Evolutionary conservation across 2,113 vertebrate species (phyloP).

Genomic region (Tragulus kanchil): DNA sequence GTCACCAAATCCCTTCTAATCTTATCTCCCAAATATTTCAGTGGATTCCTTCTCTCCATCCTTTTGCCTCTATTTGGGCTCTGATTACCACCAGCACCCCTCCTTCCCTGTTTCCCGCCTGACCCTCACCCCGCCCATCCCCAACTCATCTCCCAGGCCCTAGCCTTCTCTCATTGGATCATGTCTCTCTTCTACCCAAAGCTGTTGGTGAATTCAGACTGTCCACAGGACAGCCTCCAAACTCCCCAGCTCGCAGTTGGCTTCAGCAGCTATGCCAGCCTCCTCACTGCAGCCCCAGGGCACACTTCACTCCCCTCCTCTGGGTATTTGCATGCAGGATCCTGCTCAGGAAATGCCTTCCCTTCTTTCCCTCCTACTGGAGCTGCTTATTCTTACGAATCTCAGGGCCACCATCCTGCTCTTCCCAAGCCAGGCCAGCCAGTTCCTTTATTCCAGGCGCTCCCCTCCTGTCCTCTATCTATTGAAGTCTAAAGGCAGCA

Average conservation of each 20-base stretch:
- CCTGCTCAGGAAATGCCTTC: neutral
- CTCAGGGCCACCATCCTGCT: neutral
- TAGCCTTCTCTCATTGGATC: neutral
- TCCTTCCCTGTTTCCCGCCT: neutral
- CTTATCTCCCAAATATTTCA: neutral
- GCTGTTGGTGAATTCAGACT: neutral
- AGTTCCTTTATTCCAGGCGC: neutral
- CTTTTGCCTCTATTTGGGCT: neutral
- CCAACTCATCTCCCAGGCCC: neutral
- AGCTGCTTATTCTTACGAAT: neutral
- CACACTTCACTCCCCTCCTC: neutral
- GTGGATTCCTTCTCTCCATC: neutral
- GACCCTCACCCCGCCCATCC: neutral
- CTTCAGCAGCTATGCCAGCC: neutral
- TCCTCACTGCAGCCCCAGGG: neutral
- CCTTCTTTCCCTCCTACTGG: neutral
- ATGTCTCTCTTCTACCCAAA: neutral
- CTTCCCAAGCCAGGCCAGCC: neutral
- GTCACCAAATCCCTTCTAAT: slow-evolving; percentile 20
- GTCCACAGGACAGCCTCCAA: slow-evolving; percentile 13
- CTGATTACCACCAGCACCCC: neutral
- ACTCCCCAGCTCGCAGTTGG: neutral
- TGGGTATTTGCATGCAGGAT: neutral
- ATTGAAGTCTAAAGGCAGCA: neutral
- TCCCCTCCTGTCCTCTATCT: neutral